These are phyloP conservation scores for Cancer borealis DNA, from an alignment of 2,888 invertebrate genomes.

Conservation along the genomic window DNA sequence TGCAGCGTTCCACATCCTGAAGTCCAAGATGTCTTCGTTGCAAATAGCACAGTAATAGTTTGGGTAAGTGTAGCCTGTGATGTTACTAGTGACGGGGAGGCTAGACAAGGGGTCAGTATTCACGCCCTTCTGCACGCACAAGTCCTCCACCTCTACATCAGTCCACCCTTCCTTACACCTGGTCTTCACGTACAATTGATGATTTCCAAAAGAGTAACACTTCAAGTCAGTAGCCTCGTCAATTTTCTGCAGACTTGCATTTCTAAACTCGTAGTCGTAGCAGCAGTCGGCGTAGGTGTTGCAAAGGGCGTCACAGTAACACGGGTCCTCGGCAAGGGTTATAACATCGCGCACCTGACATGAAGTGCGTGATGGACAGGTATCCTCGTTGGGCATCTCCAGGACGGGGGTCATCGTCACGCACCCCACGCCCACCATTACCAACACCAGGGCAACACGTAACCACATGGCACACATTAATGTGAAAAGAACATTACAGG, in stretches of 20 bases:
- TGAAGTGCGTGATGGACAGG: constrained; percentile 55
- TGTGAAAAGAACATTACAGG: not conserved
- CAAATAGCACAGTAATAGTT: constrained; percentile 81
- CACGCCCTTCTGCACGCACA: constrained; percentile 77
- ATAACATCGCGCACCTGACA: constrained; percentile 68
- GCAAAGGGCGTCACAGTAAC: constrained; percentile 81
- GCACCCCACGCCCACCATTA: constrained; percentile 6
- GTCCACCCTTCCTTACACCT: constrained; percentile 80
- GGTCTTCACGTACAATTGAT: constrained; percentile 80
- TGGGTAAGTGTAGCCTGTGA: constrained; percentile 79
- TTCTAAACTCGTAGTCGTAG: constrained; percentile 79
- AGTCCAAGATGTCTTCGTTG: constrained; percentile 79
- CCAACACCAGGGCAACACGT: not conserved
- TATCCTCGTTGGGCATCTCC: not conserved
- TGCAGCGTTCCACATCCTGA: constrained; percentile 80
- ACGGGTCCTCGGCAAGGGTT: constrained; percentile 79
- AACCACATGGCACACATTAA: not conserved
- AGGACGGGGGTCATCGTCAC: not conserved
- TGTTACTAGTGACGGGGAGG: constrained; percentile 79
- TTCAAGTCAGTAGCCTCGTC: constrained; percentile 78
- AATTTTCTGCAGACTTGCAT: constrained; percentile 78
- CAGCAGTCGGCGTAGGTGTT: constrained; percentile 81
- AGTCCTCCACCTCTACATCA: constrained; percentile 78
- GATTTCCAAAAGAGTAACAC: constrained; percentile 78
- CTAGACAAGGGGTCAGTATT: constrained; percentile 79